Conservation (phyloP, 2,888 invertebrate species). For the Dasysyrphus tricinctus region DNA sequence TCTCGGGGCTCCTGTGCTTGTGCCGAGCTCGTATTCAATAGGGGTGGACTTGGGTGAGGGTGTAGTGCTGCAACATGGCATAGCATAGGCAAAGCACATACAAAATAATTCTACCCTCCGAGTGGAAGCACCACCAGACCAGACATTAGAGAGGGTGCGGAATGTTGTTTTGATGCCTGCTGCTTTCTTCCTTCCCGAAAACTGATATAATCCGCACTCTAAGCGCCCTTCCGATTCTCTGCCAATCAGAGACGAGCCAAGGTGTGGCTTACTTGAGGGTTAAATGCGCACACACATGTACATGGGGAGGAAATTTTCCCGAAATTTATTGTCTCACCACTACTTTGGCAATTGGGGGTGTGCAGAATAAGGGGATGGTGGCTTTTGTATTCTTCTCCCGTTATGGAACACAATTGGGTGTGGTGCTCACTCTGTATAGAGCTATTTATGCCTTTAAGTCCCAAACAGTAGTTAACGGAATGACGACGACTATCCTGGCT, state of each 20-base stretch:
- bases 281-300: constrained; percentile 72
- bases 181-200: constrained; percentile 76
- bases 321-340: constrained; percentile 72
- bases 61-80: constrained; percentile 4
- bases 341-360: constrained; percentile 60
- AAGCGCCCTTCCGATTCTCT: constrained; percentile 80
- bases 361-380: constrained; percentile 46
- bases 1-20: constrained; percentile 39
- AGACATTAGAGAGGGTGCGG: constrained; percentile 50
- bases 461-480: constrained; percentile 70
- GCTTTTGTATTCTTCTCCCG: constrained; percentile 36
- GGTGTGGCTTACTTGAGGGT: constrained; percentile 81
- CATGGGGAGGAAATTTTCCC: constrained; percentile 69
- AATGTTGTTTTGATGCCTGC: constrained; percentile 56
- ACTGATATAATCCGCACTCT: constrained; percentile 80
- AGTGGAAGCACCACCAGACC: neutral
- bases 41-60: constrained; percentile 54
- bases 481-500: constrained; percentile 28
- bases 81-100: neutral
- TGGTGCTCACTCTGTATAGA: constrained; percentile 68
- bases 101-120: constrained; percentile 37
- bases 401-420: constrained; percentile 71
- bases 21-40: neutral
- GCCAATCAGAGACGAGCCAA: constrained; percentile 82
- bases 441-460: constrained; percentile 72